Base-by-base conservation (phyloP, 2,113 vertebrate species). In the Gambusia affinis region DNA sequence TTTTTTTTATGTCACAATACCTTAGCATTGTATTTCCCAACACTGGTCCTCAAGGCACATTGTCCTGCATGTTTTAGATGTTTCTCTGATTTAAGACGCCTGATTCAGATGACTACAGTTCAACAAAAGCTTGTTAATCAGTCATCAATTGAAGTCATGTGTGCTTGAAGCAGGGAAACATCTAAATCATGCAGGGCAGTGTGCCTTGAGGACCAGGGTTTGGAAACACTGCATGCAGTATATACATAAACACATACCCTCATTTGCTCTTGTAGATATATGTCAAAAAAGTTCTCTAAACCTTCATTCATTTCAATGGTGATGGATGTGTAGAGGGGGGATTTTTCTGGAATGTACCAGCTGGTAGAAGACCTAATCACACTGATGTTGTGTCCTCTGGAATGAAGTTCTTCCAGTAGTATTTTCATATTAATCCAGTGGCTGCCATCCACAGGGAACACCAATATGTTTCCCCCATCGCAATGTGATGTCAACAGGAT, bases 391-490 rank as follows among this genome's bases (percentile, higher is more conserved):
- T 96, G 95, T 8, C 93, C 95, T 27, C 76, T 90, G 60, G 63
- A 82, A 35, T 92, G 89, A 60, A 93, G 82, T 29, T 90, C 91
- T 77, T 92, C 89, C 24, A 94, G 63, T 65, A 93, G 60, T 12
- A 93, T 73, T 68, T 93, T 92, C 91, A 94, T 94, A 78, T 94
- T 93, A 64, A 94, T 64, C 93, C 92, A 94, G 68, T 93, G 93
- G 64, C 92, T 94, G 8, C 92, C 92, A 1, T 94, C 93, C 1
- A 93, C 35, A 6, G 92, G 92, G 33, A 84, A 91, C 28, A 93
- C 89, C 30, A 93, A 79, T 39, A 94, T 77, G 51, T 92, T 92
- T 12, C 88, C 92, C 33, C 89, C 90, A 30, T 83, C 12, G 7
- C 87, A 91, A 3, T 54, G 37, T 27, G 78, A 64, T 6, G 66